A percentile compares a stretch with the other conserved stretches of the same genome.
Evolutionary conservation across 2,888 invertebrate genomes (phyloP).

Genomic region (Mythimna ferrago): DNA sequence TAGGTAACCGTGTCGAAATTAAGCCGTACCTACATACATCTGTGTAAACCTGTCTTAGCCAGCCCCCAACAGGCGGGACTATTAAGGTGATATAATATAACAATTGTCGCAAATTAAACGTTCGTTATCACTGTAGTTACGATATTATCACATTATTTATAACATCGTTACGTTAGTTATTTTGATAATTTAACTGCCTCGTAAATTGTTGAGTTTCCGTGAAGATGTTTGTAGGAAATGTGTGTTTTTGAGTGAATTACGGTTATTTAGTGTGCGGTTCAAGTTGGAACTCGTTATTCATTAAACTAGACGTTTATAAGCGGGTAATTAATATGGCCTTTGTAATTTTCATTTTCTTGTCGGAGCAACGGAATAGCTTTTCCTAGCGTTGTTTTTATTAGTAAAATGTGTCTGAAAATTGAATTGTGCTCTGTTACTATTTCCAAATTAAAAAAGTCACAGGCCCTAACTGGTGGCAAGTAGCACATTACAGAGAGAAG

Average conservation of each 20-base stretch:
- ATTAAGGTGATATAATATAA: slow-evolving; percentile 50
- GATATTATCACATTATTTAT: slow-evolving; percentile 55
- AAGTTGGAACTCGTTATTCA: slow-evolving; percentile 16
- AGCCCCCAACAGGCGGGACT: slow-evolving; percentile 19
- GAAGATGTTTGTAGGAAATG: slow-evolving; percentile 22
- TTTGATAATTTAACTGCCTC: slow-evolving; percentile 54
- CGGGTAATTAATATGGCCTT: slow-evolving; percentile 20
- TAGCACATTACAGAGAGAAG: too few relatives aligned
- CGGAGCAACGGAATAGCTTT: too few relatives aligned
- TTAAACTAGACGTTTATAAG: slow-evolving; percentile 33
- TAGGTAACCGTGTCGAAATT: background rate
- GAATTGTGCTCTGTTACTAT: too few relatives aligned
- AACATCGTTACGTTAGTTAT: slow-evolving; percentile 52
- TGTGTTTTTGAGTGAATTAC: slow-evolving; percentile 40
- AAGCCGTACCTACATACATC: background rate
- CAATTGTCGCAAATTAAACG: slow-evolving; percentile 56
- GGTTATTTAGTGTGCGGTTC: slow-evolving; percentile 22
- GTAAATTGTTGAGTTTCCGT: slow-evolving; percentile 39
- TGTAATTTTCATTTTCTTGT: background rate
- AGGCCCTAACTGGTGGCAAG: too few relatives aligned
- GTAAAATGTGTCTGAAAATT: too few relatives aligned
- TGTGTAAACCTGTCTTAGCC: slow-evolving; percentile 10
- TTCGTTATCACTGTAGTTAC: slow-evolving; percentile 49
- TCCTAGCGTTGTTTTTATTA: too few relatives aligned
- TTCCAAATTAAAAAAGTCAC: too few relatives aligned